Evolutionary conservation across 2,888 invertebrate genomes (phyloP), one percentile per base, ranked within the genome.

Genomic region (Furcula furcula): DNA sequence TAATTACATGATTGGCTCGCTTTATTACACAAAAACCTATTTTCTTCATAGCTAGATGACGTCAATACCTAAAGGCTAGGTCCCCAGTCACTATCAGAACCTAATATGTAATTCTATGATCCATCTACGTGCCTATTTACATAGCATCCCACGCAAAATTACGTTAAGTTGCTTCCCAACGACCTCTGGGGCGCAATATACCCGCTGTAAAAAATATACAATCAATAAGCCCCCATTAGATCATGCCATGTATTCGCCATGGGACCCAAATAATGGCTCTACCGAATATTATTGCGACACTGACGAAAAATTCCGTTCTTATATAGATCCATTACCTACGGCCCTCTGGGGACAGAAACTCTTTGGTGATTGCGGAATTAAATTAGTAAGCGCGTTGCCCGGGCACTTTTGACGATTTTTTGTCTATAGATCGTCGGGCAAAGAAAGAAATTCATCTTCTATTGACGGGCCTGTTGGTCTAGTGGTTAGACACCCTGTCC

Each of bases 321-420:
- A 3, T 13, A 26, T 14, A n/a, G 26, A 14, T 26, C 26, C 26
- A 26, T 26, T 26, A 26, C 14, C 4, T 7, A 1, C 7, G 7
- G 0, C 12, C 4, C 26, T 14, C 26, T 4, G 4, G 26, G 26
- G 26, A 7, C 26, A 1, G 4, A 4, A 6, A 26, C 13, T n/a
- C n/a, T n/a, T 14, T 14, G 26, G 26, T 26, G 26, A 26, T 26
- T 26, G 26, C n/a, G 14, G 14, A 26, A 26, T 14, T 4, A 26
- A 26, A 26, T 26, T 26, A 26, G 4, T 26, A 14, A 26, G 26
- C 14, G 26, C 26, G 26, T 26, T 7, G 21, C n/a, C n/a, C n/a
- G n/a, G n/a, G n/a, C n/a, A n/a, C n/a, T n/a, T n/a, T n/a, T n/a
- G n/a, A n/a, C n/a, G n/a, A n/a, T n/a, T n/a, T n/a, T n/a, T n/a